A percentile compares a stretch with the other conserved stretches of the same genome.
These are phyloP conservation scores for Bugulina stolonifera DNA, from an alignment of 2,888 invertebrate species.

Conservation along the genomic window DNA sequence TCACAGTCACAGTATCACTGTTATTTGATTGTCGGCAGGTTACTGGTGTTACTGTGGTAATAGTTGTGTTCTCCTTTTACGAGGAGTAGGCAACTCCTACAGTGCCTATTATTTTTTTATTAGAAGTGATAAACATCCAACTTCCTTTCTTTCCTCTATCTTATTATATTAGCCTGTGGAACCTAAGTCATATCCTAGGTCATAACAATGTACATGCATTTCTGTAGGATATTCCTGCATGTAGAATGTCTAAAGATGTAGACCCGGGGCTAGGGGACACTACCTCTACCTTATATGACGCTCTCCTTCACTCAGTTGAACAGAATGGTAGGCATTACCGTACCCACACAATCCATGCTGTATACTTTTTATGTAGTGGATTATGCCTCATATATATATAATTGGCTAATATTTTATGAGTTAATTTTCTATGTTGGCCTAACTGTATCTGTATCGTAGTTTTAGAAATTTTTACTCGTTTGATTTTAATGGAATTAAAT, in stretches of 20 bases:
- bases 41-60: no score
- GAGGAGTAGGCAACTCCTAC: no score
- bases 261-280: background rate
- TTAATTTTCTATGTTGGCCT: background rate
- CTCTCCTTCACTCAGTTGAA: background rate
- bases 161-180: no score
- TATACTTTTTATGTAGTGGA: background rate
- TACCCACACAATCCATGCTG: background rate
- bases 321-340: background rate
- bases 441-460: background rate
- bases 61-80: no score
- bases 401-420: background rate
- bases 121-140: no score
- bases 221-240: conserved; percentile 11
- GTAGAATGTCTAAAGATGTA: background rate
- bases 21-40: no score
- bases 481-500: background rate
- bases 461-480: no score
- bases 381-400: background rate
- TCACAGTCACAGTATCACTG: no score
- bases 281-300: background rate
- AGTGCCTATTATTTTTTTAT: no score
- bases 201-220: background rate
- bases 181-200: no score
- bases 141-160: no score